Base-by-base conservation (phyloP, 2,888 invertebrate genomes). In the Resseliella maxima region DNA sequence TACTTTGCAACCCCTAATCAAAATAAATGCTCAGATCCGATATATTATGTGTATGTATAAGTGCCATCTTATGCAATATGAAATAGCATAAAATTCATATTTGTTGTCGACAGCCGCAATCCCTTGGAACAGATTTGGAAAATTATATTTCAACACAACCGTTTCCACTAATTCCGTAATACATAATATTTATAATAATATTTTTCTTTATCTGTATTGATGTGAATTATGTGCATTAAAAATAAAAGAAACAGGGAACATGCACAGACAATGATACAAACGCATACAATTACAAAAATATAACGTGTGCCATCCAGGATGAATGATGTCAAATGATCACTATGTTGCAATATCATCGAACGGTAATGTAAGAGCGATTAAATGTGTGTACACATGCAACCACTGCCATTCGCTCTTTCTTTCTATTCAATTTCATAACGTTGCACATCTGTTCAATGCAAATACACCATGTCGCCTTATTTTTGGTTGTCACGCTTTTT, bases 361-460 rank as follows among this genome's bases (percentile, higher is more conserved):
- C 72, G 0, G 2, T 72, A 72, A 72, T 72, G 31, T 15, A 72
- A 72, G n/a, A 72, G 35, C 72, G 72, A 72, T 72, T 72, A 72
- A 72, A 72, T 15, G 72, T 72, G 72, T 72, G 72, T 72, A 35
- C 35, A 35, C 72, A 31, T 35, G 31, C 72, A 72, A 31, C 31
- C 31, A n/a, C n/a, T n/a, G n/a, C n/a, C n/a, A n/a, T n/a, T n/a
- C 5, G 27, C 59, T 59, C 59, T 59, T 2, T 8, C 72, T 72
- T 15, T 72, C 31, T 8, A 72, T 72, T 31, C 72, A 31, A 31
- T 72, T 72, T 72, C 31, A 59, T 59, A 59, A 35, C n/a, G 72
- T 31, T 72, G 72, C 72, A 72, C 72, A 72, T 72, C 72, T 72
- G 72, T 72, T 72, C 72, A 72, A 72, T 72, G 72, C 72, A 72